phyloP scores from a whole-genome alignment of 2,113 vertebrate species.

The Lampris megalopsis region DNA sequence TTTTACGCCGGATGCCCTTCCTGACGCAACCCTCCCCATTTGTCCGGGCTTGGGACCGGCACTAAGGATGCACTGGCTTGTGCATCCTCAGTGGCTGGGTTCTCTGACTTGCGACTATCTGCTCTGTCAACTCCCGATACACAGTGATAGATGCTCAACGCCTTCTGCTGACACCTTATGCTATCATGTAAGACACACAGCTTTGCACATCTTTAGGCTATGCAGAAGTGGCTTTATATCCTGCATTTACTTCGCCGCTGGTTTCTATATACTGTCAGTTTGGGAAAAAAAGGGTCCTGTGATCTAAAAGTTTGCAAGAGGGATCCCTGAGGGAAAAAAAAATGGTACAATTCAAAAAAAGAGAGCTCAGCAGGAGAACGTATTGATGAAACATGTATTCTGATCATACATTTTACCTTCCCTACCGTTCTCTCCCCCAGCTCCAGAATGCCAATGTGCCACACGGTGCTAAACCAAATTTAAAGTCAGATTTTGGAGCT shows the following conservation, averaged over 20 bases:
- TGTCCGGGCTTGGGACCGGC: too few species aligned
- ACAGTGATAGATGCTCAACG: neutral
- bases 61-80: too few species aligned
- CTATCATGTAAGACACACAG: neutral
- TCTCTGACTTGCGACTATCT: too few species aligned
- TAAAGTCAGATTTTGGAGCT: slow-evolving; percentile 14
- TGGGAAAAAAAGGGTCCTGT: neutral
- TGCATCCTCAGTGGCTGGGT: too few species aligned
- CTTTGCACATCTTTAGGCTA: neutral
- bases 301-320: neutral
- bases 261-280: neutral
- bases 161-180: neutral
- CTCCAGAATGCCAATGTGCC: neutral
- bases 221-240: neutral
- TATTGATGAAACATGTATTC: neutral
- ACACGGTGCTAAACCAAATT: neutral
- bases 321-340: neutral
- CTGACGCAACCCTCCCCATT: too few species aligned
- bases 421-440: neutral
- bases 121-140: too few species aligned
- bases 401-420: neutral
- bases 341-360: neutral
- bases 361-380: neutral
- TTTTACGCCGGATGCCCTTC: too few species aligned
- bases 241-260: neutral